These are phyloP conservation scores for Diglossa brunneiventris DNA, from an alignment of 2,113 vertebrate genomes.

Conservation along the genomic window DNA sequence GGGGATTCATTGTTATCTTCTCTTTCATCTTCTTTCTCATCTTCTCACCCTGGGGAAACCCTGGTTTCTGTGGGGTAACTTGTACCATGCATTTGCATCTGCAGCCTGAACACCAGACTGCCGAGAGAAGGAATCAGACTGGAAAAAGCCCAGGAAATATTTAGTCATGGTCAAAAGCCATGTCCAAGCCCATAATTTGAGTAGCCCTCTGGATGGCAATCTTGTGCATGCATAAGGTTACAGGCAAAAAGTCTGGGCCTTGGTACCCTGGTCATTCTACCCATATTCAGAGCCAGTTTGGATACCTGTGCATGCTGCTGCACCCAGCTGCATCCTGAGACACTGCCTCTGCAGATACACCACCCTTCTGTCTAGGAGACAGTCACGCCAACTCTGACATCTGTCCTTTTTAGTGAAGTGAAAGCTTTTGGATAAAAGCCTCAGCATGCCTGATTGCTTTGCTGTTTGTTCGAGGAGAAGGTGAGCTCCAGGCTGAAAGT, in stretches of 20 bases:
- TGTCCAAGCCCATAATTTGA: neutral
- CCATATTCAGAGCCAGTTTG: neutral
- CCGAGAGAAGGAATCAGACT: neutral
- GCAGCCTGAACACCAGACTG: neutral
- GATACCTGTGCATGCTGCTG: neutral
- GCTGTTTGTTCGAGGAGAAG: neutral
- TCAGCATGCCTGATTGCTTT: neutral
- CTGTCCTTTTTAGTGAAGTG: neutral
- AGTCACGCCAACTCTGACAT: neutral
- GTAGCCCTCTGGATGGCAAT: rapidly evolving
- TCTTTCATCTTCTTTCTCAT: neutral
- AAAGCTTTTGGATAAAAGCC: neutral
- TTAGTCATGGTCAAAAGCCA: neutral
- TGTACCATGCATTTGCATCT: rapidly evolving
- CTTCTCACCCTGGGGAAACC: neutral
- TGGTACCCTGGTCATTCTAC: neutral
- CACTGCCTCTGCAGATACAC: neutral
- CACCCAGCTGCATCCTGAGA: neutral
- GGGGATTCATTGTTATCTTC: neutral
- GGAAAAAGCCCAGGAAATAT: neutral
- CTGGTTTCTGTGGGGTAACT: neutral
- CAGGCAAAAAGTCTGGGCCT: neutral
- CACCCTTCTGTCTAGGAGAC: neutral
- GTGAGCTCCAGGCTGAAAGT: neutral
- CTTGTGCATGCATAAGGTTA: neutral